Evolutionary conservation across 2,113 vertebrate species (phyloP).

Genomic region (Anolis carolinensis): DNA sequence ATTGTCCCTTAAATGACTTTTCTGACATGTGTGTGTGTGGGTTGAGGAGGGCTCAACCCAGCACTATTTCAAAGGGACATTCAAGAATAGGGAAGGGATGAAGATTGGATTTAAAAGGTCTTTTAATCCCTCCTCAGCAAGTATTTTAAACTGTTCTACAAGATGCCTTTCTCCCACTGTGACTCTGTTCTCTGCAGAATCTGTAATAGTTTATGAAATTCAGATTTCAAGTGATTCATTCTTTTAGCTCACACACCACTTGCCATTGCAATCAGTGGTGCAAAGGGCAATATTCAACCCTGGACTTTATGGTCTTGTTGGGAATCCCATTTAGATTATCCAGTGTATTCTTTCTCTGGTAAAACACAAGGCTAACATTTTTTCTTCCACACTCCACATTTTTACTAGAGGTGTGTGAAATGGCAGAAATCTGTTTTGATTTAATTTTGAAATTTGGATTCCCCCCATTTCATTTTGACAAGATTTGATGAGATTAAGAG

Average conservation of each 20-base stretch:
- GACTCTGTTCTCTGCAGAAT: neutral
- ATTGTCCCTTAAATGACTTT: neutral
- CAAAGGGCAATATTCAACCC: neutral
- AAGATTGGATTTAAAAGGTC: neutral
- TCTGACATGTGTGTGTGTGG: too few species aligned
- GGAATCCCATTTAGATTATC: neutral
- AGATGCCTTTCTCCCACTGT: neutral
- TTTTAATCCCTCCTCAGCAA: neutral
- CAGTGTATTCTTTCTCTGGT: neutral
- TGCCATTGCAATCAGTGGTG: neutral
- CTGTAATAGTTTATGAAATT: neutral
- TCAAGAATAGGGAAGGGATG: neutral
- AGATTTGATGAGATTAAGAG: too few species aligned
- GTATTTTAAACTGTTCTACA: neutral
- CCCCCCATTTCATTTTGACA: too few species aligned
- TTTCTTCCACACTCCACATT: neutral
- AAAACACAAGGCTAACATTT: neutral
- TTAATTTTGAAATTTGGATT: too few species aligned
- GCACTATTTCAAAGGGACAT: neutral
- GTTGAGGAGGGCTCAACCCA: neutral
- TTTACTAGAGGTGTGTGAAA: too few species aligned
- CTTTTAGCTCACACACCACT: neutral
- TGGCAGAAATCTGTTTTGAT: too few species aligned
- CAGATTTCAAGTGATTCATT: slow-evolving; percentile 4
- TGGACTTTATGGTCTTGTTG: neutral